Conservation (phyloP, 2,113 vertebrate species). For the Gymnogyps californianus region DNA sequence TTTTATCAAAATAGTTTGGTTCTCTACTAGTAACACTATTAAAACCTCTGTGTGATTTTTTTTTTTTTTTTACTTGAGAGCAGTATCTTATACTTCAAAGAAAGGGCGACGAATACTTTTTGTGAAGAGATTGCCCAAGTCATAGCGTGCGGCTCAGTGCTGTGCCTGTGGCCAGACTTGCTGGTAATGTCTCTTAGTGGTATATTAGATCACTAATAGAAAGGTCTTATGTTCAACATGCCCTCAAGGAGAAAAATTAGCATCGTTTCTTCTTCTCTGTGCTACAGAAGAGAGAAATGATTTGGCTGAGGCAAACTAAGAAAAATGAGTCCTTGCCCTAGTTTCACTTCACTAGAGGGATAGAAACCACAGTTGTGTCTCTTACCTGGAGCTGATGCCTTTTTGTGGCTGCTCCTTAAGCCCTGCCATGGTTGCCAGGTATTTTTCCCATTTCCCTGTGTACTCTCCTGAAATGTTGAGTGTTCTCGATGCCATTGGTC, state of each 20-base stretch:
- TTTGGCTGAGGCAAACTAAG: neutral
- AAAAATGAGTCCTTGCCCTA: neutral
- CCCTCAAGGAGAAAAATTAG: neutral
- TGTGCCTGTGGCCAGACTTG: neutral
- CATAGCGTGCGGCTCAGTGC: accelerated
- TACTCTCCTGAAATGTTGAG: neutral
- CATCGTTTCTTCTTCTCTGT: neutral
- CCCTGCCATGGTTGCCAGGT: neutral
- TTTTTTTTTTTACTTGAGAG: neutral
- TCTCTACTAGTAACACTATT: neutral
- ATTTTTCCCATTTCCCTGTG: neutral
- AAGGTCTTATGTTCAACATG: neutral
- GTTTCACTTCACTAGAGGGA: neutral
- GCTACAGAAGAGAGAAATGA: neutral
- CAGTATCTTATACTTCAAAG: neutral
- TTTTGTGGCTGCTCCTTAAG: neutral
- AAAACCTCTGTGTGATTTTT: neutral
- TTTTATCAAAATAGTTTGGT: constrained; percentile 34
- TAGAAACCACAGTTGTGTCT: neutral
- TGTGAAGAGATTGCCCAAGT: neutral
- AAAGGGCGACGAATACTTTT: neutral
- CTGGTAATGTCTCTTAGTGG: neutral
- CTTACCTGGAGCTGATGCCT: neutral
- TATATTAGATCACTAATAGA: neutral
- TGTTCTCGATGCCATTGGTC: neutral